These are phyloP conservation scores for Pocillopora damicornis DNA, from an alignment of 64 coral and sea anemone species.

Conservation along the genomic window DNA sequence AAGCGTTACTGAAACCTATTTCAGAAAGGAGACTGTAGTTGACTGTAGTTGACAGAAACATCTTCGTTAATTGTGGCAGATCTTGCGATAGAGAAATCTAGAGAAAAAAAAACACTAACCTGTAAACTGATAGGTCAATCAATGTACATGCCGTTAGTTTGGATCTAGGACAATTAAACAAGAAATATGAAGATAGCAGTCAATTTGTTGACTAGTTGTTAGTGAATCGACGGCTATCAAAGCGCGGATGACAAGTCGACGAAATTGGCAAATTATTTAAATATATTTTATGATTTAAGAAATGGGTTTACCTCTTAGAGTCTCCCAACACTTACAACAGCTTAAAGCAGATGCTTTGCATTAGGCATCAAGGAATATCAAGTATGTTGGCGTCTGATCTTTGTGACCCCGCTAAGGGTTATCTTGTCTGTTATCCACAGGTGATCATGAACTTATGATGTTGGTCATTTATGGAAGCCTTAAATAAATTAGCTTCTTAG, in stretches of 20 bases:
- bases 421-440: neutral
- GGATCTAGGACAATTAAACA: neutral
- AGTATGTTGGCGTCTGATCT: neutral
- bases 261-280: neutral
- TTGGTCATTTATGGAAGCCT: too few species aligned
- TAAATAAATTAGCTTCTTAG: too few species aligned
- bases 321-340: neutral
- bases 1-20: neutral
- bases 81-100: neutral
- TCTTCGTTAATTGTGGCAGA: neutral
- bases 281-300: neutral
- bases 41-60: neutral
- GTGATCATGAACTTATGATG: too few species aligned
- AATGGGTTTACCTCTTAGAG: neutral
- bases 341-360: neutral
- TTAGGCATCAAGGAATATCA: neutral
- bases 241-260: neutral
- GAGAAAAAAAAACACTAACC: neutral
- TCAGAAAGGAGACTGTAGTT: neutral
- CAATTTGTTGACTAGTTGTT: neutral
- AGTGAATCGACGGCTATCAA: neutral
- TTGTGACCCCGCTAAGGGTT: neutral
- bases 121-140: neutral
- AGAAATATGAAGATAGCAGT: too few species aligned
- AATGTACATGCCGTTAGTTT: neutral